These are phyloP conservation scores for Octopus sinensis DNA, from an alignment of 1,140 invertebrate species.

Conservation along the genomic window DNA sequence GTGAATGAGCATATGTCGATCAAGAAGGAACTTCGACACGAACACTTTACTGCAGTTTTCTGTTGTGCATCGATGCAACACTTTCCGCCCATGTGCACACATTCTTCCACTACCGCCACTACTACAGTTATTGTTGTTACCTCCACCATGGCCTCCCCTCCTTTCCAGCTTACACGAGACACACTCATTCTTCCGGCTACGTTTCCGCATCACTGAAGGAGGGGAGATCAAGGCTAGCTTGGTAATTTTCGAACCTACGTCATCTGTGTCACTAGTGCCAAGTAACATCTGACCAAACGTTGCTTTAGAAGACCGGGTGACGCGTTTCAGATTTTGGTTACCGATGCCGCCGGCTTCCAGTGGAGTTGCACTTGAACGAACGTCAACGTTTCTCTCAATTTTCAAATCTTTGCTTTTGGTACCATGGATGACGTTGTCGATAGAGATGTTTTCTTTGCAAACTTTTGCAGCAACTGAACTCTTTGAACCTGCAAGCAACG, in stretches of 20 bases:
- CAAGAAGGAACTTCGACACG: conserved; percentile 48
- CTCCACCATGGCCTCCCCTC: background rate
- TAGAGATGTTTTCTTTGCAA: background rate
- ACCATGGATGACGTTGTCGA: background rate
- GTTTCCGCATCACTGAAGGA: no score
- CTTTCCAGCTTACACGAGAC: no score
- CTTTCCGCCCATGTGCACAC: background rate
- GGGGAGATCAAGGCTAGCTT: background rate
- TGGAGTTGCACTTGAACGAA: background rate
- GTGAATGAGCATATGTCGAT: conserved; percentile 48
- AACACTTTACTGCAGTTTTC: conserved; percentile 46
- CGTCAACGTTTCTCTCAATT: background rate
- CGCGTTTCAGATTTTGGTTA: background rate
- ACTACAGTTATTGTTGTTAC: background rate
- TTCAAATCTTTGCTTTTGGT: background rate
- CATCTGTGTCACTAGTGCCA: background rate
- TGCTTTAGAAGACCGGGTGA: background rate
- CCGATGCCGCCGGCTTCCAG: background rate
- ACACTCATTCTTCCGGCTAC: no score
- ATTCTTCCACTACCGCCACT: background rate
- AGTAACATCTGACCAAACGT: background rate
- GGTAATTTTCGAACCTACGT: background rate
- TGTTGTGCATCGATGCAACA: conserved; percentile 33
- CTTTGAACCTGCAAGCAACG: background rate
- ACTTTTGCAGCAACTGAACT: background rate